Percentiles rank a stretch among this genome's conserved stretches.
Conservation (phyloP, 2,113 vertebrate species). For the Gulo gulo region DNA sequence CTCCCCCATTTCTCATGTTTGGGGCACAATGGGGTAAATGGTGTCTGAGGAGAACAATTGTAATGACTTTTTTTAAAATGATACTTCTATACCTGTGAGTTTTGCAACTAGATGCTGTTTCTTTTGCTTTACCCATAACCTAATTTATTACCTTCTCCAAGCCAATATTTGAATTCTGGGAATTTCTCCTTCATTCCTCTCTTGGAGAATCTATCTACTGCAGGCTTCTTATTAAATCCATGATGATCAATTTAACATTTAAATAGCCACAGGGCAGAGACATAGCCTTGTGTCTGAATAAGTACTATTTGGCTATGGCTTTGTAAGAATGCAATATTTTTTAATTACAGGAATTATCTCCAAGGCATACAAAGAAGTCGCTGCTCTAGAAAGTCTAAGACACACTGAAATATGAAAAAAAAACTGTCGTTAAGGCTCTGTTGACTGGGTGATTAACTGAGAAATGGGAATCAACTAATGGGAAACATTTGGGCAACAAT, state of each 20-base stretch:
- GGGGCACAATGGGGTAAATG: background rate
- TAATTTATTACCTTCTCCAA: background rate
- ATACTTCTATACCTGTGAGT: background rate
- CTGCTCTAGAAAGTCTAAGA: background rate
- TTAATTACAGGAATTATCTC: conserved; percentile 16
- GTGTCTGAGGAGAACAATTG: background rate
- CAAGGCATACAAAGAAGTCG: background rate
- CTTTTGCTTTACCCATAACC: background rate
- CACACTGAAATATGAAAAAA: background rate
- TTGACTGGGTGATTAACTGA: conserved; percentile 27
- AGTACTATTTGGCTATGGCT: background rate
- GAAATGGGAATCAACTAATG: conserved; percentile 17
- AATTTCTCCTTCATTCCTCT: background rate
- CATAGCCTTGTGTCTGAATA: background rate
- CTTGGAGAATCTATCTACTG: background rate
- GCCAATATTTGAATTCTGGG: background rate
- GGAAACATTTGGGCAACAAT: conserved; percentile 1
- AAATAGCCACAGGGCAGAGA: background rate
- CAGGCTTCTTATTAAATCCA: background rate
- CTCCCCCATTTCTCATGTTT: background rate
- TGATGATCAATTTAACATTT: background rate
- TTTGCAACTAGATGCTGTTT: background rate
- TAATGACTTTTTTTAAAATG: background rate
- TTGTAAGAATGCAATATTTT: background rate
- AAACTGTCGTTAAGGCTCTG: background rate